Evolutionary conservation across 2,113 vertebrate species (phyloP), one percentile per base, ranked within the genome.

Genomic region (Argyrosomus japonicus): DNA sequence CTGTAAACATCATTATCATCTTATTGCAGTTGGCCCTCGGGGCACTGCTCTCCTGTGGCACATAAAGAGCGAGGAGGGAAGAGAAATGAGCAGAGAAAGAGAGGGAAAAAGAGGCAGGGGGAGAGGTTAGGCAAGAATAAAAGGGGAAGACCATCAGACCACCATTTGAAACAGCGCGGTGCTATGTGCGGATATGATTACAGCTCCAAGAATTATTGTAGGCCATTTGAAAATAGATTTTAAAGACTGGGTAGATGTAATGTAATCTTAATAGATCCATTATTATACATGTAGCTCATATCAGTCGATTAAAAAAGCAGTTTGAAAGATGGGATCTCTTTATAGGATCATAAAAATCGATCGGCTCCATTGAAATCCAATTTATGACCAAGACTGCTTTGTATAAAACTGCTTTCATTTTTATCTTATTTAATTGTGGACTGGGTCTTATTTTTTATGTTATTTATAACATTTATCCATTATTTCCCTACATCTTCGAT

Each of bases 1-100:
- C 98, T 27, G 98, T 99, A 96, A 99, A 99, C 98, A 99, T 99
- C 98, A 99, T 99, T 95, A 99, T 99, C 97, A 99, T 98, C 95
- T 99, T 99, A 92, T 99, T 99, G 95, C 98, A 99, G 96, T 97
- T 97, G 92, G 98, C 98, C 76, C 98, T 96, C 0, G 97, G 98
- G 94, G 97, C 95, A 73, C 95, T 97, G 93, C 94, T 97, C 95
- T 98, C 96, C 48, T 86, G 94, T 90, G 83, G 68, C 54, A 79
- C 68, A 83, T 10, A 65, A 71, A 73, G 48, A 76, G 68, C 61
- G 69, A 56, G 25, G 50, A 50, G 54, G 17, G n/a, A 71, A 45
- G 45, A 36, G 53, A 69, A 27, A n/a, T 6, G 50, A 70, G 45
- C n/a, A 68, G n/a, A 73, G 50, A 45, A 25, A 77, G 68, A 23